Conservation (phyloP, 2,888 invertebrate genomes). For the Nysson spinosus region DNA sequence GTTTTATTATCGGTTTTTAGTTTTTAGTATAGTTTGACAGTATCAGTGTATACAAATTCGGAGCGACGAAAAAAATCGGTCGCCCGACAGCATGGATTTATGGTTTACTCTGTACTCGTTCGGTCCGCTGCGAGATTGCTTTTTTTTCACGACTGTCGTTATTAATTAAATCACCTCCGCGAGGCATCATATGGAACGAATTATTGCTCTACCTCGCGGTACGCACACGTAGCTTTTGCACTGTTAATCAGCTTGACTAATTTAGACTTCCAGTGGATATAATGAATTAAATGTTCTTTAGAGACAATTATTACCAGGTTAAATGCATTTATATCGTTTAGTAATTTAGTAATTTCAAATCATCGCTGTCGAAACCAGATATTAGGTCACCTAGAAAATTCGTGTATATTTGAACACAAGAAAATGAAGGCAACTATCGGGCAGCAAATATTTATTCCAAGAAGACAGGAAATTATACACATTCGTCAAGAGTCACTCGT, state of each 20-base stretch:
- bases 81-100: constrained; percentile 5
- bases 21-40: too few relatives aligned
- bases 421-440: too few relatives aligned
- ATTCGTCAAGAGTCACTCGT: too few relatives aligned
- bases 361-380: too few relatives aligned
- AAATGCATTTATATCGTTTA: background rate
- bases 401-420: too few relatives aligned
- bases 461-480: too few relatives aligned
- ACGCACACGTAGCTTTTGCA: background rate
- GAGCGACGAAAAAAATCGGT: constrained; percentile 13
- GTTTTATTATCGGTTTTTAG: too few relatives aligned
- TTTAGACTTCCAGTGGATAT: background rate
- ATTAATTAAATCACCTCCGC: background rate
- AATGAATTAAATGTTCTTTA: constrained; percentile 1
- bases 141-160: background rate
- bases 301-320: background rate
- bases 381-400: too few relatives aligned
- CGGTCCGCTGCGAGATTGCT: background rate
- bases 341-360: background rate
- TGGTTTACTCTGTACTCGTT: background rate
- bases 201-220: constrained; percentile 2
- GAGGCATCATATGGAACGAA: background rate
- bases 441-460: too few relatives aligned
- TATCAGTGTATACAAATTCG: too few relatives aligned
- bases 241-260: constrained; percentile 23